Evolutionary conservation across 2,888 invertebrate species (phyloP).

Genomic region (Therioaphis trifolii): DNA sequence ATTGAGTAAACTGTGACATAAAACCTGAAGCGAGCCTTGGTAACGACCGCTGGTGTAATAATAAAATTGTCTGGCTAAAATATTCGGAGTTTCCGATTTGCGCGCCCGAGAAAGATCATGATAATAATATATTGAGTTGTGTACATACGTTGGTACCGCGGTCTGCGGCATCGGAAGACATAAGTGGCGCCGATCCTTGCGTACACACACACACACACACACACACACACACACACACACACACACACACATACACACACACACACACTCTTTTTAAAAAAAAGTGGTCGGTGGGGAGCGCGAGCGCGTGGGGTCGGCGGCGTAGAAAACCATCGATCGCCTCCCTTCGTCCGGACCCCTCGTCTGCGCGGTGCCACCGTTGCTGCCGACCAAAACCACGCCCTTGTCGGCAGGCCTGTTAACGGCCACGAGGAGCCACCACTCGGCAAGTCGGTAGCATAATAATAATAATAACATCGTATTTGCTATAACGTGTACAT

Average conservation of each 20-base stretch:
- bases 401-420: conserved; percentile 52
- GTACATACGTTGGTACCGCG: too few species aligned
- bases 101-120: too few species aligned
- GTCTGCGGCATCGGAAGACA: too few species aligned
- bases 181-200: background rate
- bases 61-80: too few species aligned
- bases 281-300: conserved; percentile 3
- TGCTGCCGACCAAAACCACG: conserved; percentile 40
- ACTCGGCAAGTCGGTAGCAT: background rate
- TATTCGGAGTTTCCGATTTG: too few species aligned
- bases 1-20: too few species aligned
- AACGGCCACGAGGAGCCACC: background rate
- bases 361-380: background rate
- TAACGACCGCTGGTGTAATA: too few species aligned
- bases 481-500: too few species aligned
- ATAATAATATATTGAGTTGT: too few species aligned
- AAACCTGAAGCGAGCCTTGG: too few species aligned
- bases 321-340: conserved; percentile 59
- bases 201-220: background rate
- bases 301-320: background rate
- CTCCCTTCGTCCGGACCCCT: conserved; percentile 30
- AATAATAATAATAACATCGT: too few species aligned
- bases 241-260: background rate
- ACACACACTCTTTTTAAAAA: background rate
- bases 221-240: background rate